Evolutionary conservation across 1,140 invertebrate species (phyloP).

Genomic region (Neodiprion pinetum): DNA sequence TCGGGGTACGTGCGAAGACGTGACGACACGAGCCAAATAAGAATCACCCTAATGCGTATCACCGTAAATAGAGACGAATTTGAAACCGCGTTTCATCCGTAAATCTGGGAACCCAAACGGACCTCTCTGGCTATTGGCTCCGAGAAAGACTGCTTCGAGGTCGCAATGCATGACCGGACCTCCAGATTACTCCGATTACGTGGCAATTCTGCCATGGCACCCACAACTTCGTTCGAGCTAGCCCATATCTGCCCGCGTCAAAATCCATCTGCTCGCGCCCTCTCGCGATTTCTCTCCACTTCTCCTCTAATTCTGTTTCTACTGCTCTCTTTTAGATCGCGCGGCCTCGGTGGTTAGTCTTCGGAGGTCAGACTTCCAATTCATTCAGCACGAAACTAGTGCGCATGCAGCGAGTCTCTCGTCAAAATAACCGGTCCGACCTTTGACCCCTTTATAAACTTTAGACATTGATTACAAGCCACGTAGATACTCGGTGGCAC

Average conservation of each 20-base stretch:
- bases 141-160: neutral
- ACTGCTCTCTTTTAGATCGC: neutral
- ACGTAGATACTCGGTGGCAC: too few species aligned
- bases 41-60: too few species aligned
- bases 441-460: neutral
- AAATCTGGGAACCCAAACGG: too few species aligned
- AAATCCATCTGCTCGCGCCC: neutral
- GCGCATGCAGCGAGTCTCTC: neutral
- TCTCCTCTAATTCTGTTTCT: constrained; percentile 5
- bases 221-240: neutral
- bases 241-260: neutral
- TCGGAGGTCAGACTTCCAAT: too few species aligned
- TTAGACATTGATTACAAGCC: neutral
- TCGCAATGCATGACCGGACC: neutral
- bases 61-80: too few species aligned
- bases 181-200: neutral
- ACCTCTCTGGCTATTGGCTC: neutral
- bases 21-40: too few species aligned
- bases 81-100: too few species aligned
- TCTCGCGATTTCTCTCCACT: constrained; percentile 18
- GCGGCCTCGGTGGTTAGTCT: too few species aligned
- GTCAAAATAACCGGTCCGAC: neutral
- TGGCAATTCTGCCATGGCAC: neutral
- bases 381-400: neutral
- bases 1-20: too few species aligned